A percentile compares a stretch with the other conserved stretches of the same genome.
These are phyloP conservation scores for Nomada lathburiana DNA, from an alignment of 2,888 invertebrate genomes.

Conservation along the genomic window DNA sequence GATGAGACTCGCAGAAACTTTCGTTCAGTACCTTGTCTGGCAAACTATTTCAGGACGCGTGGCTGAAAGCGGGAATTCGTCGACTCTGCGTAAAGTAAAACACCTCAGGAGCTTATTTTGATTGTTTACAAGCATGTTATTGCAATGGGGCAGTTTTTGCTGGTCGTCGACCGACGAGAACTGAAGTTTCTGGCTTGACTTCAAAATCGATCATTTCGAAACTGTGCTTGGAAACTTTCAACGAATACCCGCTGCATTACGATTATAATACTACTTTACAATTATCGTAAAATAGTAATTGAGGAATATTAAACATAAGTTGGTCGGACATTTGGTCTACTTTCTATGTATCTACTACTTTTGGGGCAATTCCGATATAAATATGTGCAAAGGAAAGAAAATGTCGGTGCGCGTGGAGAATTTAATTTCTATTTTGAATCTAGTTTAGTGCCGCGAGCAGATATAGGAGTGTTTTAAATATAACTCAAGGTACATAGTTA, in stretches of 20 bases:
- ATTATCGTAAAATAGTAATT: not conserved
- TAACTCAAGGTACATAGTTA: too few relatives aligned
- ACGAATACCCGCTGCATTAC: too few relatives aligned
- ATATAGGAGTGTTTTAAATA: not conserved
- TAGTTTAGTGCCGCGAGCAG: too few relatives aligned
- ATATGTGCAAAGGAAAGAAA: too few relatives aligned
- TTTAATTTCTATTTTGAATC: too few relatives aligned
- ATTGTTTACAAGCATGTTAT: constrained; percentile 73
- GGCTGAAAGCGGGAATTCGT: constrained; percentile 73
- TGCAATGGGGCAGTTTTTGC: constrained; percentile 13
- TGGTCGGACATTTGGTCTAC: too few relatives aligned
- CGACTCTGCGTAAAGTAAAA: constrained; percentile 61
- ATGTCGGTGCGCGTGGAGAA: too few relatives aligned
- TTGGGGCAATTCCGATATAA: too few relatives aligned
- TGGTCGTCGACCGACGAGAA: not conserved
- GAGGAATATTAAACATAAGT: not conserved
- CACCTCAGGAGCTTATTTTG: constrained; percentile 57
- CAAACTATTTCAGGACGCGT: constrained; percentile 80
- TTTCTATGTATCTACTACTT: too few relatives aligned
- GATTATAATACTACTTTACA: too few relatives aligned
- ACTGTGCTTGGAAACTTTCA: too few relatives aligned
- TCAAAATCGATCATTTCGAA: not conserved
- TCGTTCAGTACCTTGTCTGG: constrained; percentile 56
- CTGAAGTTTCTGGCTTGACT: too few relatives aligned
- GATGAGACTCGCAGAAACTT: constrained; percentile 63